Evolutionary conservation across 2,113 vertebrate species (phyloP), one percentile per base, ranked within the genome.

Genomic region (Periophthalmus modestus): DNA sequence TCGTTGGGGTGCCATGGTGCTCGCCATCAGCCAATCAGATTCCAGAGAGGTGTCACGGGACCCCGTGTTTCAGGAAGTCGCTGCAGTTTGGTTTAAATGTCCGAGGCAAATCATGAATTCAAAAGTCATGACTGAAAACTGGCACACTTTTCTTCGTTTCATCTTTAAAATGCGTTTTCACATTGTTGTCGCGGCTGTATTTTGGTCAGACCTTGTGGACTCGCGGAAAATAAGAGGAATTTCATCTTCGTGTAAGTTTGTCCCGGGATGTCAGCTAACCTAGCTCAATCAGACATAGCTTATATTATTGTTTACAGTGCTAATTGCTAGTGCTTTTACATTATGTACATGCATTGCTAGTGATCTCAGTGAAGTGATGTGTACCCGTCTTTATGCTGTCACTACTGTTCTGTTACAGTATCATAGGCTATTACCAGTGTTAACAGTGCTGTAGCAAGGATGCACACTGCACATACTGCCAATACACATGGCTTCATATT

Each of bases 191-290:
- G 74, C 77, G 9, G 74, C 84, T 34, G 43, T 79, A 7, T 48
- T 89, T 54, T 90, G 84, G 63, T 86, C 68, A 55, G 79, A 69
- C 46, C 68, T 75, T 15, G 85, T 77, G 62, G 85, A 90, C 48
- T 82, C 89, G 57, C 82, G 85, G 80, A 92, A 91, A 88, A 79
- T 93, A 24, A 82, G 90, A 89, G 92, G 92, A 34, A 91, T 92
- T 72, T 93, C 91, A 36, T 90, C 91, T 54, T 91, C 90, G 21
- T 93, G 92, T 93, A 75, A 92, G 91, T 92, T 50, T 24, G 33
- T 28, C 43, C 19, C 55, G 19, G n/a, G 43, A 48, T 52, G 50
- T 5, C 14, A 18, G 50, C 73, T 82, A 55, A 55, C 52, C 52
- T 55, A 90, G 85, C 85, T 74, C 21, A 36, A 79, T 24, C 79